These are phyloP conservation scores for Equus quagga DNA, from an alignment of 2,113 vertebrate species.

Conservation along the genomic window DNA sequence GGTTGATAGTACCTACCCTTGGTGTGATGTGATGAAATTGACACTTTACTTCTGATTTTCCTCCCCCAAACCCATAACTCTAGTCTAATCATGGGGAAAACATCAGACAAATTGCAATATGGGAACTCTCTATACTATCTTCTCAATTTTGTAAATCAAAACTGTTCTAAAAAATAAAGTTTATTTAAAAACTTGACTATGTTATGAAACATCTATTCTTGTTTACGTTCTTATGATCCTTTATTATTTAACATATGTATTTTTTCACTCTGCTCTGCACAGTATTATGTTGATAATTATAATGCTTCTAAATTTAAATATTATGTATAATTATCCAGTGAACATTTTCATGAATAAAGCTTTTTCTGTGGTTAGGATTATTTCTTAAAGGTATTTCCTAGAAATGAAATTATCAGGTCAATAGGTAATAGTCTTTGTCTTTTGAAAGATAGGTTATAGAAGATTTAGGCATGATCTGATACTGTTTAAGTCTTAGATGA, in stretches of 20 bases:
- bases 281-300: neutral
- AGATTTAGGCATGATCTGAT: neutral
- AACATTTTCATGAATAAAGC: neutral
- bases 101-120: neutral
- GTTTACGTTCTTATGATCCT: neutral
- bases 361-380: conserved; percentile 10
- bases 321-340: neutral
- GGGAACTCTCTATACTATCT: neutral
- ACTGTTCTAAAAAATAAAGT: neutral
- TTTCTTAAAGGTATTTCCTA: neutral
- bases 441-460: conserved; percentile 9
- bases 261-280: neutral
- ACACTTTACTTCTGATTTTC: neutral
- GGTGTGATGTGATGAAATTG: neutral
- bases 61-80: neutral
- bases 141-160: neutral
- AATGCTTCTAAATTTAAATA: conserved; percentile 2
- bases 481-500: neutral
- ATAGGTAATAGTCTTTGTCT: neutral
- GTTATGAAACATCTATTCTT: neutral
- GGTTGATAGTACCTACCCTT: neutral
- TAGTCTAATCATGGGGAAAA: neutral
- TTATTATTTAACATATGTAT: neutral
- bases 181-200: neutral
- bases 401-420: neutral